Evolutionary conservation across 2,888 invertebrate species (phyloP), one percentile per base, ranked within the genome.

Genomic region (Bugulina stolonifera): DNA sequence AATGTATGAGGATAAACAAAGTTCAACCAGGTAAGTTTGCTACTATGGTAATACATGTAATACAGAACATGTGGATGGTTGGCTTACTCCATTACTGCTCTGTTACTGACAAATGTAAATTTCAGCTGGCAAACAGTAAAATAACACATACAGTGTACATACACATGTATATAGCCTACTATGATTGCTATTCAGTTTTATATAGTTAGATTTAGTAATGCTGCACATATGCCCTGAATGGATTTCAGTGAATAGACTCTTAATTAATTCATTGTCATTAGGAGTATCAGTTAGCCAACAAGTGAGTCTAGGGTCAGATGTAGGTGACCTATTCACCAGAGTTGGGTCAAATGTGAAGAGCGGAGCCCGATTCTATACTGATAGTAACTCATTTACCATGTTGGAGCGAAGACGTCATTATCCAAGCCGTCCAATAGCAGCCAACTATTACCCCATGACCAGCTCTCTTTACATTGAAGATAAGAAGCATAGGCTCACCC

Each of bases 361-460:
- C 32, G 76, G 77, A 14, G 73, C 77, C 0, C 71, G 75, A 1
- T 83, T 80, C 73, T 82, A 77, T 73, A 81, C 83, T 0, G 84
- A 84, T 73, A 78, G 81, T 71, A 84, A 84, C 75, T 82, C 82
- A 0, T 81, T 79, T 70, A 80, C 82, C 74, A 75, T 80, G 72
- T 78, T 83, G 43, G 75, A 77, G 5, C 75, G 83, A n/a, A 76
- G 77, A 3, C 25, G 18, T 54, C 78, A 78, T n/a, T 77, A 79
- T 71, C 73, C 75, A 0, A 76, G 77, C 23, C 72, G 79, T n/a
- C 78, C 78, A 1, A 74, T 78, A 10, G 80, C 81, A 72, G 81
- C 81, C 1, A 83, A 83, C 73, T 83, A 81, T 74, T 83, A 82
- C 72, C 84, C 84, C 14, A 76, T 82, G 73, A 82, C 82, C 0